phyloP scores from a whole-genome alignment of 2,113 vertebrate genomes.

The Polypterus bichir region DNA sequence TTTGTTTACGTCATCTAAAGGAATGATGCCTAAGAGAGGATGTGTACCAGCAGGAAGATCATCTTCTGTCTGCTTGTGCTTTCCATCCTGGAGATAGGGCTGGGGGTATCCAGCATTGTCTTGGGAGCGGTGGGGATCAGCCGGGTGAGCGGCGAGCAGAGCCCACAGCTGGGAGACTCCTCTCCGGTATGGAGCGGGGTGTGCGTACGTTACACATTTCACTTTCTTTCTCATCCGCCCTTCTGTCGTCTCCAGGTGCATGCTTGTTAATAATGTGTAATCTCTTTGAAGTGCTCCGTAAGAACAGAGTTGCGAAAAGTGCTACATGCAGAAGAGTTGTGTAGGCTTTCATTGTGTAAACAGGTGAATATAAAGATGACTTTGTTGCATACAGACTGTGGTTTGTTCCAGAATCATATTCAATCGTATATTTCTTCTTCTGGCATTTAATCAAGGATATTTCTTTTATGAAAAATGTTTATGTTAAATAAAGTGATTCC shows the following conservation, averaged over 20 bases:
- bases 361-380: too few relatives aligned
- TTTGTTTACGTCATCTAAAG: conserved; percentile 46
- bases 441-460: too few relatives aligned
- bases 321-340: too few relatives aligned
- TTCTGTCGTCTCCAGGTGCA: conserved; percentile 19
- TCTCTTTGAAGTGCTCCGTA: neutral
- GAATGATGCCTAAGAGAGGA: conserved; percentile 83
- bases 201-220: conserved; percentile 87
- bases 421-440: too few relatives aligned
- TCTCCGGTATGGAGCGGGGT: conserved; percentile 98
- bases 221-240: conserved; percentile 54
- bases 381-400: too few relatives aligned
- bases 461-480: too few relatives aligned
- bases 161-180: conserved; percentile 87
- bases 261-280: neutral
- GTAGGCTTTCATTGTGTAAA: too few relatives aligned
- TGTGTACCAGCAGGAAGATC: conserved; percentile 97
- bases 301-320: neutral
- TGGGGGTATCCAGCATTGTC: conserved; percentile 92
- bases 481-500: too few relatives aligned
- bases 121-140: conserved; percentile 89
- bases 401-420: too few relatives aligned
- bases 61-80: conserved; percentile 92
- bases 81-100: conserved; percentile 91
- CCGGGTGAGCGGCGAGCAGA: conserved; percentile 65